Conservation (phyloP, 37 sponge, comb jelly and placozoan species). For the Haliclona indistincta region DNA sequence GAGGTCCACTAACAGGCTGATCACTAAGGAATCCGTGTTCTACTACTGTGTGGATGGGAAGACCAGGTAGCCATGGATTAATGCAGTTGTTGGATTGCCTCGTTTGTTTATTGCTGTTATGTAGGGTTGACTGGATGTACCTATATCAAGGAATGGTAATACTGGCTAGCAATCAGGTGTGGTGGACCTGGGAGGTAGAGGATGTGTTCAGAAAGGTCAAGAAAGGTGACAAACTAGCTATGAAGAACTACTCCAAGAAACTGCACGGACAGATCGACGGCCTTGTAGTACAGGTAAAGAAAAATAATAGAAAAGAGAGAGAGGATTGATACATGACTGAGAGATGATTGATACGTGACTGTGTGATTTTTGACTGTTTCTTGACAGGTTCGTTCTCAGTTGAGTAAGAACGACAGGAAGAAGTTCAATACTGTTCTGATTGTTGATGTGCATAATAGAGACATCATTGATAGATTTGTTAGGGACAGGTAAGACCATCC, state of each 20-base stretch:
- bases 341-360: constrained; percentile 1
- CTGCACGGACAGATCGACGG: constrained; percentile 93
- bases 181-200: constrained; percentile 99
- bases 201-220: constrained; percentile 97
- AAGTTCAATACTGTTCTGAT: constrained; percentile 98
- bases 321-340: background rate
- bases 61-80: constrained; percentile 35
- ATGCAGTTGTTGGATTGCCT: background rate
- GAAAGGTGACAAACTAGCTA: constrained; percentile 98
- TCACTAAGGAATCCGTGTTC: constrained; percentile 95
- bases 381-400: constrained; percentile 84
- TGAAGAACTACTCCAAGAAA: constrained; percentile 97
- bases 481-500: constrained; percentile 83
- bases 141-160: constrained; percentile 98
- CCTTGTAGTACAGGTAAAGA: constrained; percentile 88
- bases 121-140: constrained; percentile 95
- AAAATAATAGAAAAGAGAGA: background rate
- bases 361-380: background rate
- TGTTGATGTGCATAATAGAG: constrained; percentile 98
- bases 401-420: constrained; percentile 96
- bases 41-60: constrained; percentile 77
- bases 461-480: constrained; percentile 97
- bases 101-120: no score
- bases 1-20: constrained; percentile 90
- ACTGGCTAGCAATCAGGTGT: constrained; percentile 95